Evolutionary conservation across 2,797 vertebrate species (phyloP).

Genomic region (Enteromius unitaeniatus): DNA sequence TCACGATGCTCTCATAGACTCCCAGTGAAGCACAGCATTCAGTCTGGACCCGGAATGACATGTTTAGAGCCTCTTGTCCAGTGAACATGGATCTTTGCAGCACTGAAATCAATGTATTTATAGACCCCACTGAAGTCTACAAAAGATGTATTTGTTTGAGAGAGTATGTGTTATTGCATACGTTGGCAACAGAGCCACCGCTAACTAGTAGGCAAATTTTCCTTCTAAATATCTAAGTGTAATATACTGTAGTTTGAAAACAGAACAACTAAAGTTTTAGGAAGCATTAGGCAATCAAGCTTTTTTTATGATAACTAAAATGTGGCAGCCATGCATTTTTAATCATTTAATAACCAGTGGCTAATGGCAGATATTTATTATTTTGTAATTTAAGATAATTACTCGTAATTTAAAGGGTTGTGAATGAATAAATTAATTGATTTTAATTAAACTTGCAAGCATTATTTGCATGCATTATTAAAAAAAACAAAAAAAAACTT

Average conservation of each 20-base stretch:
- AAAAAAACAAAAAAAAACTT: too few species aligned
- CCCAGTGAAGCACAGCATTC: neutral
- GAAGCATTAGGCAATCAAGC: neutral
- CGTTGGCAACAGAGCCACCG: neutral
- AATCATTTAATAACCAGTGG: neutral
- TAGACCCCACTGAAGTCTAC: neutral
- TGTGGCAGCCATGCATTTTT: neutral
- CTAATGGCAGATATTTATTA: neutral
- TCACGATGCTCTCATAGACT: neutral
- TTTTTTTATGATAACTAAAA: neutral
- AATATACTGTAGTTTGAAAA: neutral
- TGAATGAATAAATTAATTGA: neutral
- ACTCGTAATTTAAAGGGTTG: neutral
- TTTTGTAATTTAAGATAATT: neutral
- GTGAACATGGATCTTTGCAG: neutral
- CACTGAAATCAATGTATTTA: conserved; percentile 2
- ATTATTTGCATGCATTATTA: neutral
- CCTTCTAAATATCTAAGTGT: neutral
- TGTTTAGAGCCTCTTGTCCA: neutral
- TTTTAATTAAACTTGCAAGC: neutral
- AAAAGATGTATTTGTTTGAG: neutral
- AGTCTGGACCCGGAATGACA: neutral
- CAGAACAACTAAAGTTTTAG: neutral
- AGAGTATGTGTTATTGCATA: neutral
- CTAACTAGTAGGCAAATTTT: too few species aligned